Conservation (phyloP, 2,888 invertebrate genomes). For the Agrotis ipsilon region DNA sequence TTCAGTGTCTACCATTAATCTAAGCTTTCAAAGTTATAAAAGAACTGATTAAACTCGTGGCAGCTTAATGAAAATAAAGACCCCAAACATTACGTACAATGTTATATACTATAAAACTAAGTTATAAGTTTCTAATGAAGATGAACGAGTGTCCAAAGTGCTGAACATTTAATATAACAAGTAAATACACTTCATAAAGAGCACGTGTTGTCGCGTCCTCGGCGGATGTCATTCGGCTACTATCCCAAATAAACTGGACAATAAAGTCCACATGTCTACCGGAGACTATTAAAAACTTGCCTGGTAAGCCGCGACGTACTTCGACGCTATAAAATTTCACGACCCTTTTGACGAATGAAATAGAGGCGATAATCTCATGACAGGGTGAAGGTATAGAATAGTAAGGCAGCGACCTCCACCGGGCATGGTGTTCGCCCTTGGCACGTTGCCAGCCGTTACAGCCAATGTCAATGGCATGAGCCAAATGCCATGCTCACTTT, state of each 20-base stretch:
- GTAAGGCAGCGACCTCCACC: slow-evolving; percentile 72
- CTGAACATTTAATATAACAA: slow-evolving; percentile 40
- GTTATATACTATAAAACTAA: slow-evolving; percentile 14
- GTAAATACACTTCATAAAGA: slow-evolving; percentile 48
- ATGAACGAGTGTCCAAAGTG: slow-evolving; percentile 21
- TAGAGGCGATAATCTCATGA: slow-evolving; percentile 42
- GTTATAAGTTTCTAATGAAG: slow-evolving; percentile 48
- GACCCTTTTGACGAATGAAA: background rate
- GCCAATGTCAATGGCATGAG: slow-evolving; percentile 85
- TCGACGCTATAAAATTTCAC: slow-evolving; percentile 15
- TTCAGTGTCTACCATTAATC: slow-evolving; percentile 28
- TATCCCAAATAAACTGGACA: slow-evolving; percentile 57
- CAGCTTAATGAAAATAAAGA: slow-evolving; percentile 35
- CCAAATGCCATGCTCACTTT: slow-evolving; percentile 76
- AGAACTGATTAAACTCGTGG: slow-evolving; percentile 23
- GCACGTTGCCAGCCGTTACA: slow-evolving; percentile 76
- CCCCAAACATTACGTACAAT: slow-evolving; percentile 3
- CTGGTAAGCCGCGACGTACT: slow-evolving; percentile 50
- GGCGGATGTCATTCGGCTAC: slow-evolving; percentile 38
- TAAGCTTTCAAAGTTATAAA: slow-evolving; percentile 29
- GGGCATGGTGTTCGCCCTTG: slow-evolving; percentile 75
- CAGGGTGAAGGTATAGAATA: slow-evolving; percentile 25
- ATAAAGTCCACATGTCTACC: slow-evolving; percentile 68
- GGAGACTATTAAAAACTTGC: slow-evolving; percentile 68
- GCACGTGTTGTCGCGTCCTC: slow-evolving; percentile 45